Percentiles rank a stretch among this genome's conserved stretches.
These are phyloP conservation scores for Cuculus canorus DNA, from an alignment of 2,797 vertebrate species.

Conservation along the genomic window DNA sequence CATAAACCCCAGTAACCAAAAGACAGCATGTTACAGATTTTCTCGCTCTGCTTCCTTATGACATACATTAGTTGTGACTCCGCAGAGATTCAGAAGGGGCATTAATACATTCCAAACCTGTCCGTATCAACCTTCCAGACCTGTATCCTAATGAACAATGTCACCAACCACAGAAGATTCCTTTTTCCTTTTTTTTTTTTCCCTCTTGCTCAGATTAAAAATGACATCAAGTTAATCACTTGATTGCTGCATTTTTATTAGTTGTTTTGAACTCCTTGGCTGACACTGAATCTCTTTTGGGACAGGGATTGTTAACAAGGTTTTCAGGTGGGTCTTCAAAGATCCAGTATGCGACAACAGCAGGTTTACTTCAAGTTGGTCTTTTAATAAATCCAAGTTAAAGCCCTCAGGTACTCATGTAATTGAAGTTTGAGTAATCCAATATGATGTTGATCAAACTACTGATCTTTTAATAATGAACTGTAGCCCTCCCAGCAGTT, in stretches of 20 bases:
- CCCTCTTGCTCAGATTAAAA: neutral
- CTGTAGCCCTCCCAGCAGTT: constrained; percentile 36
- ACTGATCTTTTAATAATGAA: constrained; percentile 67
- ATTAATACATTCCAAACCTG: neutral
- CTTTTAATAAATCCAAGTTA: constrained; percentile 47
- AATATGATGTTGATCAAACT: constrained; percentile 63
- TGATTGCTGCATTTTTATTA: neutral
- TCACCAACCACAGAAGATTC: neutral
- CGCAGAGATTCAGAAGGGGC: neutral
- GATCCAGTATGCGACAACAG: neutral
- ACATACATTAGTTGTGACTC: fast-evolving
- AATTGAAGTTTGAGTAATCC: constrained; percentile 70
- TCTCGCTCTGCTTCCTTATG: neutral
- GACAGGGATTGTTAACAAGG: neutral
- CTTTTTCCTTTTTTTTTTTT: neutral
- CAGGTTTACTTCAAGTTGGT: constrained; percentile 32
- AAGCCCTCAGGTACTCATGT: constrained; percentile 61
- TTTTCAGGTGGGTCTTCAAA: constrained; percentile 16
- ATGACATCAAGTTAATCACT: neutral
- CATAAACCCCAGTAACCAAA: neutral
- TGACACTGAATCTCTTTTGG: neutral
- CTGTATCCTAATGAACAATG: neutral
- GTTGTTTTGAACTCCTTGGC: neutral
- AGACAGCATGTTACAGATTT: neutral
- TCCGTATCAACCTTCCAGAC: neutral